phyloP scores from a whole-genome alignment of 1,140 invertebrate species.

The Trachelipus rathkii region DNA sequence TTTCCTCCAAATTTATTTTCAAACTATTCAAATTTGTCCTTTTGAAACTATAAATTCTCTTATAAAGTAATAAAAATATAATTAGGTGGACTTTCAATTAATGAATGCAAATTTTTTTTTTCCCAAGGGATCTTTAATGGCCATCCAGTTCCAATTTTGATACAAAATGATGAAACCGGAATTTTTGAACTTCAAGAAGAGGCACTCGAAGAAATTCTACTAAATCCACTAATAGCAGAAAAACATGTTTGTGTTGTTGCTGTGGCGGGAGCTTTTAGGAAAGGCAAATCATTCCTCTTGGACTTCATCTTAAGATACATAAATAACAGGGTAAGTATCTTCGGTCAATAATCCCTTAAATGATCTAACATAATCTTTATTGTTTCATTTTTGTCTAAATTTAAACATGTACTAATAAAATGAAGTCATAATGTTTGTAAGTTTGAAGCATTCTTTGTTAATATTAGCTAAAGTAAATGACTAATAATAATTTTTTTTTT shows the following conservation, averaged over 20 bases:
- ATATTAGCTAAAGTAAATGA: background rate
- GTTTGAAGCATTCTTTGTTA: background rate
- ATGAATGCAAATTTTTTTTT: too few relatives aligned
- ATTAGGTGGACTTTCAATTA: too few relatives aligned
- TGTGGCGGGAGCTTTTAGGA: slow-evolving; percentile 83
- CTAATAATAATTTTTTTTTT: background rate
- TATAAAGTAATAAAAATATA: too few relatives aligned
- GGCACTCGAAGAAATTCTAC: slow-evolving; percentile 73
- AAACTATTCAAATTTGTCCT: too few relatives aligned
- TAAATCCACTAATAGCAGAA: slow-evolving; percentile 72
- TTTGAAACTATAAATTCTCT: too few relatives aligned
- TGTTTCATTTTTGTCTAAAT: background rate
- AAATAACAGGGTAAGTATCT: slow-evolving; percentile 57
- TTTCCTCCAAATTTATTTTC: too few relatives aligned
- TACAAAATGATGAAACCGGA: slow-evolving; percentile 64
- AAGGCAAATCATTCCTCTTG: slow-evolving; percentile 90
- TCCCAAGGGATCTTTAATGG: too few relatives aligned
- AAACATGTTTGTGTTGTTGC: slow-evolving; percentile 64
- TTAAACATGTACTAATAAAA: too few relatives aligned
- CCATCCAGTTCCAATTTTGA: slow-evolving; percentile 73
- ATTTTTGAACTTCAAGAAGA: slow-evolving; percentile 88
- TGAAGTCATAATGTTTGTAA: background rate
- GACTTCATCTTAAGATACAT: slow-evolving; percentile 91
- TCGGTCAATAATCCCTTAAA: background rate
- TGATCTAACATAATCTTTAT: background rate